Percentiles rank a stretch among this genome's conserved stretches.
These are phyloP conservation scores for Panthera leo DNA, from an alignment of 2,113 vertebrate species.

Conservation along the genomic window DNA sequence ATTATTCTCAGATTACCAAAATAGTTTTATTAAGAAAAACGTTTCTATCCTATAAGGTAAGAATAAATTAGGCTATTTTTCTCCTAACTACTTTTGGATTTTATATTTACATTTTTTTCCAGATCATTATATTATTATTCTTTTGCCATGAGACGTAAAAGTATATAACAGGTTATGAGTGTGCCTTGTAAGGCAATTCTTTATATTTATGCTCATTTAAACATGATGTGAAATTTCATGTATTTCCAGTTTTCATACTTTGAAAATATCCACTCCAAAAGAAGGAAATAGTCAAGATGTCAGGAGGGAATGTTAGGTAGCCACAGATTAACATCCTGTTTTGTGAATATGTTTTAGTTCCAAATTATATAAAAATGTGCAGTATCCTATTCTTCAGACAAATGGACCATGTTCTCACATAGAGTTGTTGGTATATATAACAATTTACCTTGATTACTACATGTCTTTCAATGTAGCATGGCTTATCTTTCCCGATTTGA, in stretches of 20 bases:
- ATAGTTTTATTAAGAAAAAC: neutral
- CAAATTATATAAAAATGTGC: neutral
- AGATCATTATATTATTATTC: neutral
- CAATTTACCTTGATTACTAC: conserved; percentile 76
- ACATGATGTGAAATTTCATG: neutral
- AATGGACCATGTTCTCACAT: conserved; percentile 7
- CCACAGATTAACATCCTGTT: neutral
- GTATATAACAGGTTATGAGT: neutral
- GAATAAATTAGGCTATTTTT: neutral
- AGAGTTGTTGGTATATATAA: conserved; percentile 75
- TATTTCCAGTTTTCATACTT: neutral
- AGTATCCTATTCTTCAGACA: neutral
- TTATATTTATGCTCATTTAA: neutral
- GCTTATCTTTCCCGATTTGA: conserved; percentile 71
- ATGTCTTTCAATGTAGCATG: conserved; percentile 65
- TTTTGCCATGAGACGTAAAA: neutral
- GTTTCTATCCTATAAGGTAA: neutral
- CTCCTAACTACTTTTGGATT: neutral
- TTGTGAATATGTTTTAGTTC: neutral
- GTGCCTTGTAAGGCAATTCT: neutral
- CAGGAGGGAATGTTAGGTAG: neutral
- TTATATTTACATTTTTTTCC: neutral
- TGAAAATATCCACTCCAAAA: neutral
- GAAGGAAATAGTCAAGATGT: neutral
- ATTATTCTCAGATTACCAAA: neutral